A percentile compares a stretch with the other conserved stretches of the same genome.
These are phyloP conservation scores for Acanthococcus lagerstroemiae DNA, from an alignment of 2,888 invertebrate species.

Conservation along the genomic window DNA sequence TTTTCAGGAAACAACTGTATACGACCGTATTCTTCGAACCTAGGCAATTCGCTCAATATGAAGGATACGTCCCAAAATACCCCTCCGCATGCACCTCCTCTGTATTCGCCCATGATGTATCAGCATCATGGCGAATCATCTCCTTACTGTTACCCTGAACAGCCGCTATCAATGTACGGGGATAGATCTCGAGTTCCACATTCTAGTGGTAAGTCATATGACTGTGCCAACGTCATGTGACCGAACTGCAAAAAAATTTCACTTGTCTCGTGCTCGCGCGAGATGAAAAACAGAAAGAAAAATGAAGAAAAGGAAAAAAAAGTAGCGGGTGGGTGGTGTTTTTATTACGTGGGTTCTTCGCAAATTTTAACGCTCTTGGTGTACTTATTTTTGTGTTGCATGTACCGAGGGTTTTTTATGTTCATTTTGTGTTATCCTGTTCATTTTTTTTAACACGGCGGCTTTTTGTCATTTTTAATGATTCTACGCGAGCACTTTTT, in stretches of 20 bases:
- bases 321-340: not conserved
- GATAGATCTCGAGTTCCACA: constrained; percentile 32
- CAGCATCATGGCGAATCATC: constrained; percentile 25
- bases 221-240: constrained; percentile 34
- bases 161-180: constrained; percentile 25
- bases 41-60: constrained; percentile 18
- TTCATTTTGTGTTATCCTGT: not conserved
- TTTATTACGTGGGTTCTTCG: not conserved
- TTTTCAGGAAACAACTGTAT: constrained; percentile 26
- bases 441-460: not conserved
- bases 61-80: constrained; percentile 20
- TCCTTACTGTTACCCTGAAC: constrained; percentile 30
- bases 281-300: not conserved
- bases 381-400: not conserved
- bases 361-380: not conserved
- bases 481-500: too few species aligned
- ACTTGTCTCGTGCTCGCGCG: not conserved
- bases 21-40: constrained; percentile 24
- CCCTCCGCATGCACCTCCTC: constrained; percentile 20
- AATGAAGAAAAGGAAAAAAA: not conserved
- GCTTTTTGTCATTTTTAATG: not conserved
- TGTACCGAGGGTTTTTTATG: not conserved
- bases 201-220: constrained; percentile 39
- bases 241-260: constrained; percentile 34
- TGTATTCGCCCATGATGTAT: constrained; percentile 29